These are phyloP conservation scores for Ferrisia virgata DNA, from an alignment of 2,888 invertebrate species.

Conservation along the genomic window DNA sequence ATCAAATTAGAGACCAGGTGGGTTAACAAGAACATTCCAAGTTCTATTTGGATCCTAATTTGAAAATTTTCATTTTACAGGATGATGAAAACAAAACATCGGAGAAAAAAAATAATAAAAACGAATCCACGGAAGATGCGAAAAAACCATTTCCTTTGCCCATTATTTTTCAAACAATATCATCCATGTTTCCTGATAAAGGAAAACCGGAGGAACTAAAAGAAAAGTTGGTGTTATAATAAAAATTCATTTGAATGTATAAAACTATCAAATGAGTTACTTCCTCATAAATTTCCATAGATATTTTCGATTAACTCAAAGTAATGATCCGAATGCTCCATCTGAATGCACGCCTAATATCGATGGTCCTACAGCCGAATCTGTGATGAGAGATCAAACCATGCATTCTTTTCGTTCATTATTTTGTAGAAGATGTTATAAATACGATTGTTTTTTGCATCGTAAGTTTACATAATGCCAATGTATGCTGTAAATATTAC, in stretches of 20 bases:
- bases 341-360: slow-evolving; percentile 96
- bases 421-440: slow-evolving; percentile 94
- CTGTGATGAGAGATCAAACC: slow-evolving; percentile 87
- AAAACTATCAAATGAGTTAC: not conserved
- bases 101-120: slow-evolving; percentile 18
- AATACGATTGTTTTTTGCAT: slow-evolving; percentile 97
- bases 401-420: slow-evolving; percentile 98
- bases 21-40: not conserved
- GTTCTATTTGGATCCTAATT: too few species aligned
- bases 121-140: not conserved
- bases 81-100: not conserved
- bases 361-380: slow-evolving; percentile 87
- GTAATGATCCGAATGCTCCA: slow-evolving; percentile 75
- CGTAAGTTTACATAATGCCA: slow-evolving; percentile 64
- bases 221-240: slow-evolving; percentile 66
- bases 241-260: not conserved
- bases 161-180: slow-evolving; percentile 83
- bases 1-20: slow-evolving; percentile 60
- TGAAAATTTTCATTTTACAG: not conserved
- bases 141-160: slow-evolving; percentile 66
- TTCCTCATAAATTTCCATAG: slow-evolving; percentile 55
- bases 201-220: slow-evolving; percentile 81
- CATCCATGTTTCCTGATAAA: slow-evolving; percentile 90
- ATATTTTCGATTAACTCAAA: slow-evolving; percentile 83
- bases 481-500: not conserved